Conservation (phyloP, 1,140 invertebrate genomes). For the Atta cephalotes region DNA sequence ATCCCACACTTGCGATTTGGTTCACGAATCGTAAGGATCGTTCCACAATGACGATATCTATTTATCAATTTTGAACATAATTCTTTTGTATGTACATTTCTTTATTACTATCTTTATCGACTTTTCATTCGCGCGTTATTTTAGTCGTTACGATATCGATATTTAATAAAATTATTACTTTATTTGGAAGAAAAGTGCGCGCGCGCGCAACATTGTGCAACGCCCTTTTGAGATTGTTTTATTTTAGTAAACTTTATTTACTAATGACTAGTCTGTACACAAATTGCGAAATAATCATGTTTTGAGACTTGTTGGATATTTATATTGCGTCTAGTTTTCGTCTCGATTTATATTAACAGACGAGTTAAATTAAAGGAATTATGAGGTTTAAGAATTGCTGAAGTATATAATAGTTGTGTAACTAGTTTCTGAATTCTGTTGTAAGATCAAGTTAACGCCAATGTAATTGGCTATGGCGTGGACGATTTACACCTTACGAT, state of each 20-base stretch:
- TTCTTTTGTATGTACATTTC: constrained; percentile 10
- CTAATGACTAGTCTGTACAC: constrained; percentile 29
- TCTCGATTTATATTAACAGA: background rate
- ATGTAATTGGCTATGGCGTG: constrained; percentile 35
- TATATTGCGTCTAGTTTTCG: constrained; percentile 8
- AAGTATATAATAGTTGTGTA: constrained; percentile 19
- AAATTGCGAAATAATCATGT: constrained; percentile 22
- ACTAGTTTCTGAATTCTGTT: constrained; percentile 23
- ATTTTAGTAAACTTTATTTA: constrained; percentile 23
- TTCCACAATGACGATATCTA: background rate
- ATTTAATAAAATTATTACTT: constrained; percentile 50
- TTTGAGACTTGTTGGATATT: constrained; percentile 33
- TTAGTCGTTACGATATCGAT: constrained; percentile 43
- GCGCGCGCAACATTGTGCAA: constrained; percentile 40
- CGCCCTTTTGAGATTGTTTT: constrained; percentile 43
- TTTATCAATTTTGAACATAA: constrained; percentile 15
- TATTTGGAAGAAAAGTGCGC: constrained; percentile 17
- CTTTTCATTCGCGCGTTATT: constrained; percentile 33
- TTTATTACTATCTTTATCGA: constrained; percentile 20
- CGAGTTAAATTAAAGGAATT: constrained; percentile 22
- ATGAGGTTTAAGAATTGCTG: constrained; percentile 2
- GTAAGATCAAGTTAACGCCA: constrained; percentile 25
- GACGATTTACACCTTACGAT: constrained; percentile 27
- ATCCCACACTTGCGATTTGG: constrained; percentile 5
- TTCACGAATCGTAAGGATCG: background rate